Evolutionary conservation across 2,888 invertebrate genomes (phyloP).

Genomic region (Isoperla grammatica): DNA sequence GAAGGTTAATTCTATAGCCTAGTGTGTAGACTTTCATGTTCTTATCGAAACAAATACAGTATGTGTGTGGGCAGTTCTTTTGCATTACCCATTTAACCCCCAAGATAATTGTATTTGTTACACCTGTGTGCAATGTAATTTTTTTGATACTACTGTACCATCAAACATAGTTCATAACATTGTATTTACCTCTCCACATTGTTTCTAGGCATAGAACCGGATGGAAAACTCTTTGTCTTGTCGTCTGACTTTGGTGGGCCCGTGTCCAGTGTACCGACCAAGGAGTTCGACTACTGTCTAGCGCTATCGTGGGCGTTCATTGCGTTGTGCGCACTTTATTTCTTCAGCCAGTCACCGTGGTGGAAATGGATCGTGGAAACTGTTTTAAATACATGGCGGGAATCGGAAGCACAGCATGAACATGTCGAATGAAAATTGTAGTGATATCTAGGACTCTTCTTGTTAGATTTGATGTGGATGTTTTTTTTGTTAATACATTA

Average conservation of each 20-base stretch:
- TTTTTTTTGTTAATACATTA: too few species aligned
- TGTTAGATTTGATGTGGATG: too few species aligned
- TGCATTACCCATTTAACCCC: too few species aligned
- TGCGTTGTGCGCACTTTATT: slow-evolving; percentile 63
- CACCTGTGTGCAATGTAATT: background rate
- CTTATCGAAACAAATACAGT: too few species aligned
- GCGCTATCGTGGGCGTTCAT: slow-evolving; percentile 83
- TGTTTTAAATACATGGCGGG: slow-evolving; percentile 80
- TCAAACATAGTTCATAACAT: background rate
- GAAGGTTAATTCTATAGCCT: too few species aligned
- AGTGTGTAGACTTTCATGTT: too few species aligned
- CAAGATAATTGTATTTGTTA: too few species aligned
- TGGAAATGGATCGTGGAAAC: slow-evolving; percentile 78
- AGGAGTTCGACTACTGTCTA: slow-evolving; percentile 74
- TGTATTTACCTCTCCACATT: background rate
- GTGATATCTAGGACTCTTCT: too few species aligned
- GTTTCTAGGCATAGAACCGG: slow-evolving; percentile 58
- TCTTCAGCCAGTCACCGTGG: slow-evolving; percentile 68
- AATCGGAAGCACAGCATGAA: slow-evolving; percentile 77
- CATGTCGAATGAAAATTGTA: slow-evolving; percentile 69
- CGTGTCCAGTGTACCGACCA: slow-evolving; percentile 67
- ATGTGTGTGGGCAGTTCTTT: too few species aligned
- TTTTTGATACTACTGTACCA: background rate
- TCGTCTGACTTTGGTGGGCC: slow-evolving; percentile 77
- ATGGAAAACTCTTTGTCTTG: slow-evolving; percentile 60